phyloP scores from a whole-genome alignment of 2,797 vertebrate species.

The Pseudomugil gertrudae region DNA sequence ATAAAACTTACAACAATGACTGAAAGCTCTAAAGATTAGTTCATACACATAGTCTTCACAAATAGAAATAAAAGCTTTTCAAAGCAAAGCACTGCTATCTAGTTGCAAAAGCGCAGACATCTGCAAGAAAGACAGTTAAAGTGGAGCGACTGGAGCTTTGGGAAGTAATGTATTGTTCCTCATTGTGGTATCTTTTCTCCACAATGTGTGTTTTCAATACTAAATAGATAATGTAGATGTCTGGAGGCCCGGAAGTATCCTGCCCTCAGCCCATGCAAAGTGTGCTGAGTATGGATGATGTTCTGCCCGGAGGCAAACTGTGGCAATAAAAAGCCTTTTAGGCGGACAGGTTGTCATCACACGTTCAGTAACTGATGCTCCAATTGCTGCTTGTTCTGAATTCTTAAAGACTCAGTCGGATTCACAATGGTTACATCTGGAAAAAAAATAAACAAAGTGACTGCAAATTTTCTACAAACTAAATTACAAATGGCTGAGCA shows the following conservation, averaged over 20 bases:
- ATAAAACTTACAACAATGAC: slow-evolving; percentile 17
- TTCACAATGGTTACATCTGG: slow-evolving; percentile 39
- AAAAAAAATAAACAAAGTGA: slow-evolving; percentile 21
- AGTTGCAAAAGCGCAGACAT: slow-evolving; percentile 55
- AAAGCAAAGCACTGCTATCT: slow-evolving; percentile 56
- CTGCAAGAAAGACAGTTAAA: slow-evolving; percentile 48
- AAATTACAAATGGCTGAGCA: neutral
- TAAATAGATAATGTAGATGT: slow-evolving; percentile 78
- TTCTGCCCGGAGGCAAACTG: slow-evolving; percentile 77
- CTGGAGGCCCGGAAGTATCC: slow-evolving; percentile 58
- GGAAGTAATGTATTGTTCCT: slow-evolving; percentile 58
- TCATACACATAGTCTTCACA: slow-evolving; percentile 14
- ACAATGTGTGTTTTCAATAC: slow-evolving; percentile 71
- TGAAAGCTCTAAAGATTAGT: slow-evolving; percentile 32
- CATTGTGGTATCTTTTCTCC: slow-evolving; percentile 61
- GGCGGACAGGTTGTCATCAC: slow-evolving; percentile 76
- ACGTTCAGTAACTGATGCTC: slow-evolving; percentile 70
- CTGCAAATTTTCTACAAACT: neutral
- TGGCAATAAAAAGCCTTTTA: slow-evolving; percentile 80
- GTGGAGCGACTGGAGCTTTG: slow-evolving; percentile 55
- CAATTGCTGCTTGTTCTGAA: slow-evolving; percentile 55
- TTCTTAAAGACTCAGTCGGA: slow-evolving; percentile 44
- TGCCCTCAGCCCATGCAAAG: slow-evolving; percentile 50
- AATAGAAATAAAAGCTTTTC: slow-evolving; percentile 33
- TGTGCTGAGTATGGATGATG: slow-evolving; percentile 72